phyloP scores from a whole-genome alignment of 2,797 vertebrate species.

The Botia kubotai region DNA sequence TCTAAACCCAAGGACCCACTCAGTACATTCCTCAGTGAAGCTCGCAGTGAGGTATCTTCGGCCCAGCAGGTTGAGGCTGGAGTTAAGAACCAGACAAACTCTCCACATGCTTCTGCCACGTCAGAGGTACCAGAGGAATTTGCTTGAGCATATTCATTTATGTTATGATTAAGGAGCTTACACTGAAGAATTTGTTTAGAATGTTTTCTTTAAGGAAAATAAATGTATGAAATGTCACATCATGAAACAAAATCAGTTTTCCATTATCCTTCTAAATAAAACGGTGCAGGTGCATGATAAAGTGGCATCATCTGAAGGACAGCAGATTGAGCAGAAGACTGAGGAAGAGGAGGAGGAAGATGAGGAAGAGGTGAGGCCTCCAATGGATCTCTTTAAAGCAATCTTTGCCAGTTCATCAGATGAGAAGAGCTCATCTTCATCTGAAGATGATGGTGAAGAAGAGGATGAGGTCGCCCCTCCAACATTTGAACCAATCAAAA shows the following conservation, averaged over 20 bases:
- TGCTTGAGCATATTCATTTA: not conserved
- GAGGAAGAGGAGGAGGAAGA: conserved; percentile 58
- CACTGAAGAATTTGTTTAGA: too few relatives aligned
- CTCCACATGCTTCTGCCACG: conserved; percentile 8
- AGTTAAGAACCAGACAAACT: not conserved
- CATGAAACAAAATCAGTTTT: too few relatives aligned
- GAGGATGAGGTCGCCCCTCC: conserved; percentile 56
- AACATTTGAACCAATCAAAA: conserved; percentile 43
- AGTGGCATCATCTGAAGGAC: conserved; percentile 8
- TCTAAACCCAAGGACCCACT: conserved; percentile 78
- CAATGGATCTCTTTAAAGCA: conserved; percentile 95
- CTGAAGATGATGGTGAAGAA: conserved; percentile 79
- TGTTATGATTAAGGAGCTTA: not conserved
- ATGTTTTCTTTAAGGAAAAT: too few relatives aligned
- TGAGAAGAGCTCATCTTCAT: conserved; percentile 88
- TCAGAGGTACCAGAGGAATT: conserved; percentile 33
- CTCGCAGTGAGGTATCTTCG: conserved; percentile 73
- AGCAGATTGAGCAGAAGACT: conserved; percentile 41
- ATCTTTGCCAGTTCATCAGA: conserved; percentile 93
- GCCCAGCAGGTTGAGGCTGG: conserved; percentile 61
- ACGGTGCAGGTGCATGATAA: conserved; percentile 11
- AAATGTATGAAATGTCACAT: too few relatives aligned
- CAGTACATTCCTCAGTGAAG: conserved; percentile 79
- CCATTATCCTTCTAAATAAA: too few relatives aligned
- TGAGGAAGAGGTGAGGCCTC: conserved; percentile 82